Base-by-base conservation (phyloP, 53 echinoderm and acorn worm genomes). In the Temnopleurus reevesii region DNA sequence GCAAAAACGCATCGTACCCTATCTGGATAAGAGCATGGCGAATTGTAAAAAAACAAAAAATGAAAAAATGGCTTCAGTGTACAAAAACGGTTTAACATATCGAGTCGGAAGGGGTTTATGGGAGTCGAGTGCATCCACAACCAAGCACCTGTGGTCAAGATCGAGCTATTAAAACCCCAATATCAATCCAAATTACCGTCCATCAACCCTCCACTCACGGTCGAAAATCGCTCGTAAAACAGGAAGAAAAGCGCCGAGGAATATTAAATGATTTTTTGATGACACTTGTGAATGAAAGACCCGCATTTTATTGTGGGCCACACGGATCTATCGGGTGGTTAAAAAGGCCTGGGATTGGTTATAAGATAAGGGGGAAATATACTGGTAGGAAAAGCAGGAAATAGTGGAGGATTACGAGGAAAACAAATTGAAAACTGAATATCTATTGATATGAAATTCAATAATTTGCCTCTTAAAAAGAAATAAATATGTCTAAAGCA, bases 221-320 rank as follows among this genome's bases (percentile, higher is more conserved):
- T n/a, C 59, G 86, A 86, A 86, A 86, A 86, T 86, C 61, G 63
- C 59, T 61, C 86, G 46, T 86, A 86, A 86, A 86, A 86, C 59
- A 45, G 43, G 41, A 49, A 49, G 59, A 60, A 86, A 86, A 86
- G 59, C 59, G 86, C 45, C 61, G 86, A 59, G 86, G 55, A 83
- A 55, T 55, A 83, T 55, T 83, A 83, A 83, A 83, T 55, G 83
- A 55, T 53, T 53, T 53, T 55, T 83, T 83, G 83, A 83, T 83
- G 83, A 36, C 83, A 83, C 83, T 83, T 53, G 83, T 35, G 55
- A 83, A 83, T 79, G 79, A 79, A 47, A 79, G 27, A 5, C 27
- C 24, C n/a, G 25, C 77, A 2, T 77, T 79, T 79, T 79, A 79
- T 51, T 46, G 28, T 30, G 49, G 83, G 83, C 83, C 83, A 55